Percentiles rank a stretch among this genome's conserved stretches.
Conservation (phyloP, 2,888 invertebrate species). For the Chymomyza caudatula region DNA sequence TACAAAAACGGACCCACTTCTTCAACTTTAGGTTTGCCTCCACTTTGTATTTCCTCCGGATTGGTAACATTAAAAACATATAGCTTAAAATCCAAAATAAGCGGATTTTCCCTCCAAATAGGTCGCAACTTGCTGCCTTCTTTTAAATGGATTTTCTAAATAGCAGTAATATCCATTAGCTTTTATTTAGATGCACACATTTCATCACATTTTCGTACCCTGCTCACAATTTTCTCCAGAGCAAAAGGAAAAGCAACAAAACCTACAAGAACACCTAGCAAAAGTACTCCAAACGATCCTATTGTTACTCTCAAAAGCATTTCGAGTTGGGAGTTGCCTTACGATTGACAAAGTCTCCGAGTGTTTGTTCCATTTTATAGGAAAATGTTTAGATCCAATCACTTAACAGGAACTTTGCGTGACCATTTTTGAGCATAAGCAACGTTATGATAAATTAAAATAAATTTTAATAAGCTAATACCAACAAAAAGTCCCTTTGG, state of each 20-base stretch:
- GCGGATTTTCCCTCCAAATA: not conserved
- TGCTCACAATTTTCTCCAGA: slow-evolving; percentile 82
- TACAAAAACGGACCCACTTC: slow-evolving; percentile 90
- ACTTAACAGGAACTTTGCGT: not conserved
- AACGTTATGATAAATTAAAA: too few species aligned
- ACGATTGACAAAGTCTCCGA: slow-evolving; percentile 6
- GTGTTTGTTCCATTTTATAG: slow-evolving; percentile 28
- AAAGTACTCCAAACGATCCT: slow-evolving; percentile 79
- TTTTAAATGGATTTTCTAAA: not conserved
- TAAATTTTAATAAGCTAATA: too few species aligned
- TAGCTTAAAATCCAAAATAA: slow-evolving; percentile 81
- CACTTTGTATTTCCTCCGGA: slow-evolving; percentile 83
- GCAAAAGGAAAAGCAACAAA: slow-evolving; percentile 84
- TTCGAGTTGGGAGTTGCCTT: slow-evolving; percentile 6
- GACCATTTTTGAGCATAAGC: not conserved
- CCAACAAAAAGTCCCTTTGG: too few species aligned
- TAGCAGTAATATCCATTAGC: not conserved
- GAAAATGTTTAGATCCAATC: not conserved
- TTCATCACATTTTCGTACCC: slow-evolving; percentile 77
- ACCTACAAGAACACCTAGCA: slow-evolving; percentile 83
- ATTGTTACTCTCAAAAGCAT: slow-evolving; percentile 78
- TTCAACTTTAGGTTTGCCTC: slow-evolving; percentile 82
- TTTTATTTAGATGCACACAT: not conserved
- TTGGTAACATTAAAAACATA: slow-evolving; percentile 90
- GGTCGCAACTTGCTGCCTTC: not conserved